phyloP scores from a whole-genome alignment of 2,888 invertebrate species.

The Tromatobia lineatoria region DNA sequence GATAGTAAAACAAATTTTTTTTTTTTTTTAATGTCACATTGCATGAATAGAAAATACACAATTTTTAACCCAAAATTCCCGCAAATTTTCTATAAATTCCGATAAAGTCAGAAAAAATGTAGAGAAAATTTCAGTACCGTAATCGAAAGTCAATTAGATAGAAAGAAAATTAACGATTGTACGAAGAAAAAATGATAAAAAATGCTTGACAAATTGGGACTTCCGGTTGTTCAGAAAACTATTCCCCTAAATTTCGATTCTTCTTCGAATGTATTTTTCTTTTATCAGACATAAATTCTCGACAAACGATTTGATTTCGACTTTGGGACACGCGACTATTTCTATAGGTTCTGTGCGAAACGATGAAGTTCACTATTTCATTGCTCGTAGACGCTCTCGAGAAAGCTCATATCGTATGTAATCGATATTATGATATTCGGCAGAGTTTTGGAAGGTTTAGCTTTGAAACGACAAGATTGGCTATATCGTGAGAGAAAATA shows the following conservation, averaged over 20 bases:
- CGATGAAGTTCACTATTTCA: constrained; percentile 27
- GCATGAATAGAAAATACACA: too few species aligned
- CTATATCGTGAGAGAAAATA: constrained; percentile 10
- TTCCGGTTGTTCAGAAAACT: not conserved
- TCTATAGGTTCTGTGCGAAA: not conserved
- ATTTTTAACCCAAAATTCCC: too few species aligned
- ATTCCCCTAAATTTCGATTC: not conserved
- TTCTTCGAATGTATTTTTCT: not conserved
- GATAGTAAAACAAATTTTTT: too few species aligned
- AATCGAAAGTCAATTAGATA: too few species aligned
- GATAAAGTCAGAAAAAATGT: too few species aligned
- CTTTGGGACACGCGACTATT: not conserved
- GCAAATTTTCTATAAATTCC: too few species aligned
- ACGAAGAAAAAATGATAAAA: too few species aligned
- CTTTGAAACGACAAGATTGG: constrained; percentile 40
- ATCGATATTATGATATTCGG: constrained; percentile 55
- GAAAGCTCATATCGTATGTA: constrained; percentile 21
- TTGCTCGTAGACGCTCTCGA: constrained; percentile 26
- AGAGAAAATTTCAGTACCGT: too few species aligned
- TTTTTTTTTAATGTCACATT: too few species aligned
- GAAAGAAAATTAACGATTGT: too few species aligned
- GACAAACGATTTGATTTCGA: not conserved
- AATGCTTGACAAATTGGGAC: too few species aligned
- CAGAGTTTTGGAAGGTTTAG: constrained; percentile 12
- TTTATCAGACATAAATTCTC: not conserved